Conservation (phyloP, 2,113 vertebrate genomes). For the Rhinolophus sinicus region DNA sequence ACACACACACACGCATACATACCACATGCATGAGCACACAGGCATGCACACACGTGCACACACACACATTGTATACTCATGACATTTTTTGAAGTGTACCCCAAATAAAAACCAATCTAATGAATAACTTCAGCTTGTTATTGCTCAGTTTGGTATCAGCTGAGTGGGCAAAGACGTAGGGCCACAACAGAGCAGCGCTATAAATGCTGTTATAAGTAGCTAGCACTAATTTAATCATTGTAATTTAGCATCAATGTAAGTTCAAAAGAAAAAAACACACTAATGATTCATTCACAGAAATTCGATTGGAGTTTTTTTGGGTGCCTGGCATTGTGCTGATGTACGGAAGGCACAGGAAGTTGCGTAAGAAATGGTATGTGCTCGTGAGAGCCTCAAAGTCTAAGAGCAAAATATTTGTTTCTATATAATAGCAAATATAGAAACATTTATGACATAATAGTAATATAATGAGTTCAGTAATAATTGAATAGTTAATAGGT, state of each 20-base stretch:
- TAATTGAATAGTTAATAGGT: neutral
- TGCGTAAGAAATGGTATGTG: neutral
- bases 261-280: neutral
- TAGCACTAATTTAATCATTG: neutral
- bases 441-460: neutral
- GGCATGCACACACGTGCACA: neutral
- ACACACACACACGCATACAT: rapidly evolving
- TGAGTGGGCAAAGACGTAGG: neutral
- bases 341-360: neutral
- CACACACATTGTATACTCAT: no score
- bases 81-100: neutral
- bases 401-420: neutral
- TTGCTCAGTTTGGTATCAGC: neutral
- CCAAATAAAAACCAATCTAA: neutral
- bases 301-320: neutral
- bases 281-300: neutral
- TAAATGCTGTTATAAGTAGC: neutral
- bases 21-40: no score
- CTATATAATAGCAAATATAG: neutral
- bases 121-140: neutral
- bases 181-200: no score
- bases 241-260: neutral
- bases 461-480: neutral
- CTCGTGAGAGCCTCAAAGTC: neutral
- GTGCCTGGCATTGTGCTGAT: neutral